phyloP scores from a whole-genome alignment of 2,888 invertebrate genomes.

The Chymomyza fuscimana region DNA sequence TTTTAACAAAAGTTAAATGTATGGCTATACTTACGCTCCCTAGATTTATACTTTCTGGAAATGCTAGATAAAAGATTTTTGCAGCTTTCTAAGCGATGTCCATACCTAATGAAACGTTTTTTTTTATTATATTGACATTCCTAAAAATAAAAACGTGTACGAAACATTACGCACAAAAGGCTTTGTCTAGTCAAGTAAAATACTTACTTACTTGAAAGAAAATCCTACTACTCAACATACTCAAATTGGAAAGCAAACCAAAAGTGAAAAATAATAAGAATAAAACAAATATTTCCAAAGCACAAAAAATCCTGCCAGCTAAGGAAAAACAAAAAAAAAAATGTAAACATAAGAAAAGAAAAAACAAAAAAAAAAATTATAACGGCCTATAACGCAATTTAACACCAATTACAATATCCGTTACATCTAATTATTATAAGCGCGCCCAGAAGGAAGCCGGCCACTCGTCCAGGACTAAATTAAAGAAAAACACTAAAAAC shows the following conservation, averaged over 20 bases:
- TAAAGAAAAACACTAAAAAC: conserved; percentile 63
- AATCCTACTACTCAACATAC: neutral
- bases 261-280: conserved; percentile 6
- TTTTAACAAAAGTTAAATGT: no score
- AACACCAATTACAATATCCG: conserved; percentile 80
- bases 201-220: neutral
- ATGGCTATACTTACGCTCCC: no score
- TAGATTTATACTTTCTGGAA: no score
- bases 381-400: conserved; percentile 77
- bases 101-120: no score
- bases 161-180: no score
- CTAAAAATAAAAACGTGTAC: no score
- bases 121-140: no score
- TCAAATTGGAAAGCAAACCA: conserved; percentile 2
- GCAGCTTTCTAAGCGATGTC: no score
- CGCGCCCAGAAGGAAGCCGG: conserved; percentile 60
- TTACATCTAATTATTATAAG: conserved; percentile 79
- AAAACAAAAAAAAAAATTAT: conserved; percentile 42
- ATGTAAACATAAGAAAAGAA: conserved; percentile 49
- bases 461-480: conserved; percentile 54
- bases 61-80: no score
- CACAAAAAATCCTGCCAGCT: neutral
- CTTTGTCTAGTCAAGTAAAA: no score
- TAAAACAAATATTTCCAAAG: neutral
- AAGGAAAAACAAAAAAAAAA: conserved; percentile 22